phyloP scores from a whole-genome alignment of 2,888 invertebrate genomes.

The Alcis repandata region DNA sequence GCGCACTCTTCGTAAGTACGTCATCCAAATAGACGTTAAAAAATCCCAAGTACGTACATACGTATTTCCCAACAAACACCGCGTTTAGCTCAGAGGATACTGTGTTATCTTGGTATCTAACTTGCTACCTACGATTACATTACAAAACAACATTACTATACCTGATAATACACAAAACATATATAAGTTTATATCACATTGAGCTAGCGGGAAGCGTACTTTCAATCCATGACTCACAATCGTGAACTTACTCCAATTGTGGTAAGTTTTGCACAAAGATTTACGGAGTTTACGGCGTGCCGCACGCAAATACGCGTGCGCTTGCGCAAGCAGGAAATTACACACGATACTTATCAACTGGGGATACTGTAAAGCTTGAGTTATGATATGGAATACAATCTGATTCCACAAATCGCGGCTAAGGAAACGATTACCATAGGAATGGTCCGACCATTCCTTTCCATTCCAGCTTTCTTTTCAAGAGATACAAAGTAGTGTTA shows the following conservation, averaged over 20 bases:
- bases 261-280: slow-evolving; percentile 48
- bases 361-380: slow-evolving; percentile 25
- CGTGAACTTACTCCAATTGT: slow-evolving; percentile 24
- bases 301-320: slow-evolving; percentile 48
- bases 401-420: slow-evolving; percentile 7
- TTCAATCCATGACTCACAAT: slow-evolving; percentile 21
- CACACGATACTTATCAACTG: slow-evolving; percentile 47
- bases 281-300: slow-evolving; percentile 50
- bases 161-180: not conserved
- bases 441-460: too few species aligned
- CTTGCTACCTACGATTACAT: too few species aligned
- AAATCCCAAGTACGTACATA: too few species aligned
- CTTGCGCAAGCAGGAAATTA: slow-evolving; percentile 62
- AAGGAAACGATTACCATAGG: not conserved
- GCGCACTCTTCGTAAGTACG: too few species aligned
- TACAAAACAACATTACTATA: not conserved
- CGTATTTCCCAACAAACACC: too few species aligned
- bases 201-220: slow-evolving; percentile 19
- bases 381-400: slow-evolving; percentile 23
- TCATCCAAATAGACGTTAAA: too few species aligned
- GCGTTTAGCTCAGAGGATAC: too few species aligned
- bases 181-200: slow-evolving; percentile 5
- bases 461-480: not conserved
- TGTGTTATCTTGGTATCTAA: too few species aligned
- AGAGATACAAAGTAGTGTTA: not conserved